A percentile compares a stretch with the other conserved stretches of the same genome.
Evolutionary conservation across 2,113 vertebrate species (phyloP).

Genomic region (Elanoides forficatus): DNA sequence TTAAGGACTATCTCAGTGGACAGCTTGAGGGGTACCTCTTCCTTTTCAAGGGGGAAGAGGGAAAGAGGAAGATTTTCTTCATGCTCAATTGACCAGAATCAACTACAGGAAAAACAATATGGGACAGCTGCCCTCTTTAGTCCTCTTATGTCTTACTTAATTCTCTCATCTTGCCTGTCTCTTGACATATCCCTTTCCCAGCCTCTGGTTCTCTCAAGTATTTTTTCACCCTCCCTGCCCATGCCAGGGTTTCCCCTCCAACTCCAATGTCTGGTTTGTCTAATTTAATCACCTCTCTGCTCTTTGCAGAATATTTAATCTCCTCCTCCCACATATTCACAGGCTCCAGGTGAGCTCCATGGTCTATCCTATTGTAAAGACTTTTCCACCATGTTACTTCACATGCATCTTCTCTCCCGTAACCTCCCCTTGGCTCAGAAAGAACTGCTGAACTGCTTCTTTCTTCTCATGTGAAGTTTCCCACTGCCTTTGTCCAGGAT

Average conservation of each 20-base stretch:
- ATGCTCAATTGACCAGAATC: background rate
- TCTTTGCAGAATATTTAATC: background rate
- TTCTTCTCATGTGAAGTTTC: background rate
- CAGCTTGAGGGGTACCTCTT: background rate
- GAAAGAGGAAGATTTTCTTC: background rate
- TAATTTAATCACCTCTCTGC: background rate
- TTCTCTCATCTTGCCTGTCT: background rate
- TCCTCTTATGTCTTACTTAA: background rate
- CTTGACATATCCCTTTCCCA: background rate
- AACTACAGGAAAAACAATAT: background rate
- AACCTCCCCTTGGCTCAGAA: background rate
- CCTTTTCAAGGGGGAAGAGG: background rate
- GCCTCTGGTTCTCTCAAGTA: background rate
- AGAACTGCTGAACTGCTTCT: background rate
- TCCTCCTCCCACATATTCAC: background rate
- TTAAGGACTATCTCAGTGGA: too few relatives aligned
- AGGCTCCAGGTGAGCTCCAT: background rate
- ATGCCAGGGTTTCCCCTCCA: background rate
- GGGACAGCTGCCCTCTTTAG: background rate
- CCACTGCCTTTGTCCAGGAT: background rate
- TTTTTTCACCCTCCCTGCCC: background rate
- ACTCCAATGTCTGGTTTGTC: background rate
- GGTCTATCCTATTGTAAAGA: background rate
- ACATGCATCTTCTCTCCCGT: background rate
- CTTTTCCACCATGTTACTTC: background rate